Evolutionary conservation across 1,140 invertebrate species (phyloP), one percentile per base, ranked within the genome.

Genomic region (Zaprionus ornatus): DNA sequence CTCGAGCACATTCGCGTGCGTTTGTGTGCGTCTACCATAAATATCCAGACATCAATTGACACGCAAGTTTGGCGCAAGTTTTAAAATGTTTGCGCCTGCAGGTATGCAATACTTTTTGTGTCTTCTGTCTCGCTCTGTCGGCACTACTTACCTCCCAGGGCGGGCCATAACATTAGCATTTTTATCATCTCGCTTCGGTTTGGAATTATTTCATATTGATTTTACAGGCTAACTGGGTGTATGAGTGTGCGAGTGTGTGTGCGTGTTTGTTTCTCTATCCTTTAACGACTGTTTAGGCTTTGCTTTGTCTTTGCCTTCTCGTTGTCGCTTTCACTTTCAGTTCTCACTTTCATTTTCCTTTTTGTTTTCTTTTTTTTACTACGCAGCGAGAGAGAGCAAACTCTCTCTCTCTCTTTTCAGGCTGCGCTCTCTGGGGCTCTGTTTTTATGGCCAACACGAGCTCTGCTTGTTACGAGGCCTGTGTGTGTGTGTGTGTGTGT

Each of bases 371-470:
- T 60, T 80, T 66, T 45, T 52, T 48, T 42, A 25, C 17, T 13
- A 54, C 13, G 17, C 55, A n/a, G 25, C 45, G 52, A 32, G 23
- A 50, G 42, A 21, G 82, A 32, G 29, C 29, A 10, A 9, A 32
- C 71, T 55, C 23, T 71, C 69, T 84, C 52, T 69, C 17, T 64
- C 13, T 56, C 21, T 55, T 1, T 59, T 17, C 63, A 54, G 67
- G 27, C 67, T 10, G 40, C 17, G 40, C 45, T 50, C 45, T 23
- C 45, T 50, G 7, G 45, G 10, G 45, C 7, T 50, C 70, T 56
- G 67, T 55, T 90, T 88, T 88, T 90, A 88, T 88, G 81, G 78
- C 59, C 76, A 66, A 82, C 81, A 90, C 85, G 85, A 85, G 86
- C 85, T 37, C 13, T 17, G 48, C 74, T 67, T 70, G 76, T 70